Evolutionary conservation across 2,113 vertebrate species (phyloP), one percentile per base, ranked within the genome.

Genomic region (Crotophaga sulcirostris): DNA sequence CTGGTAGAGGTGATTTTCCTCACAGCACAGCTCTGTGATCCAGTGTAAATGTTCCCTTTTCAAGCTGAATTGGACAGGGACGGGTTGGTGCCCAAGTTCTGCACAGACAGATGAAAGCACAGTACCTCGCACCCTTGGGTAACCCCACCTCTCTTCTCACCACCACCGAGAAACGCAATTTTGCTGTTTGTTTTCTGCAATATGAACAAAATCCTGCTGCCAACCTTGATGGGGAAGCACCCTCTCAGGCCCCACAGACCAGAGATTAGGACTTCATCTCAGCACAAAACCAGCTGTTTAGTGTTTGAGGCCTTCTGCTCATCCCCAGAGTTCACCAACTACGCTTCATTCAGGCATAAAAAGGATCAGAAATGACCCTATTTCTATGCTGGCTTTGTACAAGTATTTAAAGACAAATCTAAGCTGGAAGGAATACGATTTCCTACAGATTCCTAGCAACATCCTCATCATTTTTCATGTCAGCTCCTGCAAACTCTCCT

Each of bases 161-260:
- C 40, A 38, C 38, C 44, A 28, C 33, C 0, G 11, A 87, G 54
- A 11, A 92, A 40, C 0, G 0, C 2, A 16, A 59, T 33, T 85
- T 60, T 77, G 40, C 55, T 44, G 7, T 15, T 83, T 3, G 4
- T 66, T 44, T 93, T 54, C 67, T 45, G 38, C 52, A 72, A 25
- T 4, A 4, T 0, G 2, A 89, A 60, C 0, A 2, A 52, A 93
- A 54, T 33, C 38, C 31, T 17, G 6, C 31, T 36, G 24, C 25
- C 42, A n/a, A 56, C 4, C n/a, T 34, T 1, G 16, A 80, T 10
- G 44, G 36, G 36, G 29, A 34, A 83, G 33, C 12, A 25, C 5
- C 59, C 34, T 6, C n/a, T 31, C 20, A 34, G 26, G 28, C 36
- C 45, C 42, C 26, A 19, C 38, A 74, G 40, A 29, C 10, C 31